A percentile compares a stretch with the other conserved stretches of the same genome.
phyloP scores from a whole-genome alignment of 2,797 vertebrate genomes.

The Manis crassicaudata region DNA sequence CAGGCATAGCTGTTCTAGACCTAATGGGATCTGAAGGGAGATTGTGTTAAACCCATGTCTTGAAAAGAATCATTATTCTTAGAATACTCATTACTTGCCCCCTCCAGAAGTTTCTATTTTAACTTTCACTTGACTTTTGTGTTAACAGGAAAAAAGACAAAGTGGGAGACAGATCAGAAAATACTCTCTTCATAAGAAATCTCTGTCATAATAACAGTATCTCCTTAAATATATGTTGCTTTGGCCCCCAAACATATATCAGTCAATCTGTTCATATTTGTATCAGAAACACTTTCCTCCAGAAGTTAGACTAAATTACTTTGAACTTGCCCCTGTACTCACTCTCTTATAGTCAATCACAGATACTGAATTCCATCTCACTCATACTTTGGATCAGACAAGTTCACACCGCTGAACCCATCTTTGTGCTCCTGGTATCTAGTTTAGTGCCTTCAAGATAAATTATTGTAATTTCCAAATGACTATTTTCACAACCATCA shows the following conservation, averaged over 20 bases:
- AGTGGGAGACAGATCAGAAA: slow-evolving; percentile 57
- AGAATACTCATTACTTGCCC: slow-evolving; percentile 60
- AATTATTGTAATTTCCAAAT: neutral
- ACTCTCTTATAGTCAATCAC: neutral
- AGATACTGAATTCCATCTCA: neutral
- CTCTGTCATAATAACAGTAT: slow-evolving; percentile 15
- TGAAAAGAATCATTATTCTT: slow-evolving; percentile 75
- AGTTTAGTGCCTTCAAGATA: neutral
- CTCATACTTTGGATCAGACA: neutral
- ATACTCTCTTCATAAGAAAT: slow-evolving; percentile 22
- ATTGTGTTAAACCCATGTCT: slow-evolving; percentile 73
- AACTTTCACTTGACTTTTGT: slow-evolving; percentile 77
- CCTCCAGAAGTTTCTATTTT: slow-evolving; percentile 62
- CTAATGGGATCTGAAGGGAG: slow-evolving; percentile 74
- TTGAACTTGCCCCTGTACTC: neutral
- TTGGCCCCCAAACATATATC: slow-evolving; percentile 18
- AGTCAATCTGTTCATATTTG: slow-evolving; percentile 33
- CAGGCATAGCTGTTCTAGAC: slow-evolving; percentile 69
- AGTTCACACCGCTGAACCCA: neutral
- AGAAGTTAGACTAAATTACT: slow-evolving; percentile 32
- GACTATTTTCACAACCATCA: neutral
- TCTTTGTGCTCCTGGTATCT: neutral
- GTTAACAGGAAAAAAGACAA: slow-evolving; percentile 47
- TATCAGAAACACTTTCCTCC: slow-evolving; percentile 39
- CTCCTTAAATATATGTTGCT: slow-evolving; percentile 50